Base-by-base conservation (phyloP, 2,113 vertebrate genomes). In the Mesitornis unicolor region DNA sequence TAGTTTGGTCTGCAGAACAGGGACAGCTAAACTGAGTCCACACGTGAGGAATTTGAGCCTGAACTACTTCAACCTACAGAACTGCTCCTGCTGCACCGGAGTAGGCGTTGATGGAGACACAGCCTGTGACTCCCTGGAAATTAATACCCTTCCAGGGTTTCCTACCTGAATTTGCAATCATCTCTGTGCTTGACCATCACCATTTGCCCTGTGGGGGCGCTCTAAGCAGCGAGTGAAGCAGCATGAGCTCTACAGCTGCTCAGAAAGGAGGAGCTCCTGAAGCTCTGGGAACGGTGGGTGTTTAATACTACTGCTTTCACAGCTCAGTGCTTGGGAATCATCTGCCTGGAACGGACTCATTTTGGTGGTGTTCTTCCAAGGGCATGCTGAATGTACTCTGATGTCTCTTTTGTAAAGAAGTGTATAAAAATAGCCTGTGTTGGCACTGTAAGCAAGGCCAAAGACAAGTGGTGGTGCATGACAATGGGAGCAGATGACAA, bases 351-450 rank as follows among this genome's bases (percentile, higher is more conserved):
- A 43, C 0, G 0, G 47, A 31, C 56, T 86, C 5, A 1, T 57
- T 90, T 70, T 25, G 12, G 89, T n/a, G 73, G 50, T 4, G 1
- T 82, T 87, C 42, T 88, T 85, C 74, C 75, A 93, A 65, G 70
- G 61, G 28, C 70, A 19, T 0, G 0, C 26, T 83, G 71, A 76
- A 83, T 50, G 67, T 47, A 2, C 29, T 54, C 56, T 42, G 43
- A 70, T 61, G 54, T 76, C 73, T 84, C 65, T 84, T 88, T 40
- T 87, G 48, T 78, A 78, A 90, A 84, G 71, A 84, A 63, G 56
- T 7, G 12, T 20, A 3, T 50, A 89, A 90, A 94, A 93, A 73
- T 90, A 87, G 83, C 67, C 61, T 13, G 7, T 53, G 56, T 40
- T 79, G 36, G 54, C 42, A 20, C 33, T 16, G 35, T 35, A 64